Evolutionary conservation across 2,888 invertebrate species (phyloP).

Genomic region (Thalpophila matura): DNA sequence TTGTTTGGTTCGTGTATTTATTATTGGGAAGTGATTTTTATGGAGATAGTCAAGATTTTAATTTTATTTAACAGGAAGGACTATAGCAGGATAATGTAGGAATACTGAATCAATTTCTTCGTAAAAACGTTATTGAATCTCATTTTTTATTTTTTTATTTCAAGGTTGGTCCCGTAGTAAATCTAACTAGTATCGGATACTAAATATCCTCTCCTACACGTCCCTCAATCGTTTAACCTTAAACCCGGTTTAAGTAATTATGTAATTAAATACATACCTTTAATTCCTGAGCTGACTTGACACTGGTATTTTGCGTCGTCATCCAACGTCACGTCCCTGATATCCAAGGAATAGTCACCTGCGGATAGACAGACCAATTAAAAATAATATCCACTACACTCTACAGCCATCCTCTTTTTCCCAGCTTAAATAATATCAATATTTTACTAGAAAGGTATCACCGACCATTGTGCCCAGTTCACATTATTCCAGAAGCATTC

Average conservation of each 20-base stretch:
- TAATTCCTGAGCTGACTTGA: constrained; percentile 96
- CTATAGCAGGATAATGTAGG: not conserved
- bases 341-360: constrained; percentile 98
- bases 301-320: constrained; percentile 98
- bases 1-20: not conserved
- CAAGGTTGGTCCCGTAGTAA: too few species aligned
- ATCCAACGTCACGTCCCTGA: constrained; percentile 96
- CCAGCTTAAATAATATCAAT: too few species aligned
- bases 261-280: constrained; percentile 77
- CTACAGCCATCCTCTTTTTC: too few species aligned
- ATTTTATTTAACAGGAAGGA: not conserved
- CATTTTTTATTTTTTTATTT: too few species aligned
- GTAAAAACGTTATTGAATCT: not conserved
- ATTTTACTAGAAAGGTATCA: too few species aligned
- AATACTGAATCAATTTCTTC: not conserved
- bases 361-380: constrained; percentile 62
- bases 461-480: too few species aligned
- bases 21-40: not conserved
- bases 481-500: too few species aligned
- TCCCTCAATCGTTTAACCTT: too few species aligned
- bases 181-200: too few species aligned
- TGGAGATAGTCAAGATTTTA: not conserved
- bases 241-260: too few species aligned
- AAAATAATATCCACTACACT: too few species aligned
- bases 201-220: too few species aligned